Base-by-base conservation (phyloP, 2,797 vertebrate species). In the Enteromius thamalakanensis region DNA sequence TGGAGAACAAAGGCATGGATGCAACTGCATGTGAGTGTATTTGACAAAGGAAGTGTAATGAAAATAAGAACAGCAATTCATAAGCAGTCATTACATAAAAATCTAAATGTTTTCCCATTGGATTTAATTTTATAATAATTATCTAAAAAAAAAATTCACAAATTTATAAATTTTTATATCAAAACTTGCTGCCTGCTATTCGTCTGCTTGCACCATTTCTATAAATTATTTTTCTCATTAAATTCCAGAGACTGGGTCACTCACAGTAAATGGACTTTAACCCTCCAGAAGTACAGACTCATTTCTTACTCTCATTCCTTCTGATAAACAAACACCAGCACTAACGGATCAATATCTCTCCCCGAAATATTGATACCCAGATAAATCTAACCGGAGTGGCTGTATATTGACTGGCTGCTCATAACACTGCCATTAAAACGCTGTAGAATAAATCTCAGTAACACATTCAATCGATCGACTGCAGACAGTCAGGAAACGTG, bases 301-400 rank as follows among this genome's bases (percentile, higher is more conserved):
- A 82, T 87, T 87, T 55, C 72, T 86, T 74, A 62, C 37, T 64
- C 37, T 76, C 23, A 15, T 67, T 81, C 14, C 9, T 42, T 74
- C 51, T 77, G 60, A 81, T 81, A 55, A 76, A 68, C 40, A 49
- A 64, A 83, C 68, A 64, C 51, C 60, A 62, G 51, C 71, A 47
- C 82, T 42, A 80, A 77, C 21, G 2, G 51, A 84, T 91, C 91
- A 81, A 92, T 92, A 87, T 19, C 75, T 55, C 81, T 86, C 69
- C 23, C 34, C 45, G 60, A 83, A 88, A 85, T 90, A 92, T 90
- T 87, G 91, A 90, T 82, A 23, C 19, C 14, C 79, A 85, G 65
- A 90, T 90, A 87, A 91, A 92, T 90, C 88, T 90, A 85, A 92
- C 84, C 81, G 72, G 87, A 88, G 87, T 81, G 86, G 82, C 40